Conservation (phyloP, 2,797 vertebrate genomes). For the Malacoraja senta region DNA sequence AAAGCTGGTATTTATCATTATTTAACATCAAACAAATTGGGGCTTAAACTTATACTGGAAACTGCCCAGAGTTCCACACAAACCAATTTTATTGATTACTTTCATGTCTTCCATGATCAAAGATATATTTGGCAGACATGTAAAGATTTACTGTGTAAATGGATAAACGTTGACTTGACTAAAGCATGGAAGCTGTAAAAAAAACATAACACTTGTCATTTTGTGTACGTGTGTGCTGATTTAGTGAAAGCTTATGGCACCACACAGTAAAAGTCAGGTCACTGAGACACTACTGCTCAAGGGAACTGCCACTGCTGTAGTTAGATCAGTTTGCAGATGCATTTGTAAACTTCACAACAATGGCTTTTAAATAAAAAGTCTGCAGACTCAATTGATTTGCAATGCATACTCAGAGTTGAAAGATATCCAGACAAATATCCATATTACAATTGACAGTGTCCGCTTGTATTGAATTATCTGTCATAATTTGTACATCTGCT, state of each 20-base stretch:
- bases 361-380: constrained; percentile 7
- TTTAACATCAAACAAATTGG: background rate
- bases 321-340: background rate
- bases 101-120: background rate
- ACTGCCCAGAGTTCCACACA: background rate
- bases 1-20: background rate
- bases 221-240: constrained; percentile 13
- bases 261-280: background rate
- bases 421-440: background rate
- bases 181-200: background rate
- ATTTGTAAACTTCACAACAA: background rate
- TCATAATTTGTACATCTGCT: background rate
- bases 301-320: background rate
- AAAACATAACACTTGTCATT: constrained; percentile 1
- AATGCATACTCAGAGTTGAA: background rate
- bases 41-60: background rate
- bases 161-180: background rate
- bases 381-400: background rate
- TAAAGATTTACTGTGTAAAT: constrained; percentile 27
- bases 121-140: constrained; percentile 3
- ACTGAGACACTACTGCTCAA: background rate
- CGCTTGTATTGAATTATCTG: background rate
- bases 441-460: background rate
- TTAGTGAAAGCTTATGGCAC: constrained; percentile 18
- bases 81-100: background rate